Evolutionary conservation across 2,113 vertebrate species (phyloP), one percentile per base, ranked within the genome.

Genomic region (Tapirus terrestris): DNA sequence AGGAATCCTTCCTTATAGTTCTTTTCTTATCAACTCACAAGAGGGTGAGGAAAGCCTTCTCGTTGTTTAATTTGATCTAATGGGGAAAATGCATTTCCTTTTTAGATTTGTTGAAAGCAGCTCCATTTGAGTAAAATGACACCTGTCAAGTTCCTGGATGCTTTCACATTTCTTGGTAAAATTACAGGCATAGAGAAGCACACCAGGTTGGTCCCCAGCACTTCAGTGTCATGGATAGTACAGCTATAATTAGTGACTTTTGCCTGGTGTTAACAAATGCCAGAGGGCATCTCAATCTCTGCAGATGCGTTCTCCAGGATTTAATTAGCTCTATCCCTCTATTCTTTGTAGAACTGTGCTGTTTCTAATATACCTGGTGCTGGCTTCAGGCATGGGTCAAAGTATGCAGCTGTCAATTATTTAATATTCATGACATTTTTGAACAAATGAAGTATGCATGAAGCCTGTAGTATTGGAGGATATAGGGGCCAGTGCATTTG

Each of bases 311-410:
- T 98, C 98, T 96, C 92, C 87, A 98, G 97, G 96, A 99, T 98
- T 98, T 99, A 99, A 99, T 99, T 98, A 99, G 97, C 97, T 98
- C 98, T 98, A 76, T 97, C 97, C 97, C 97, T 97, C 97, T 97
- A 98, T 98, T 98, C 97, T 98, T 98, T 97, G 89, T 97, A 88
- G 89, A 98, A 98, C 97, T 97, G 61, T 96, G 97, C 85, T 95
- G 60, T 98, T 96, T 97, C 97, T 98, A 97, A 98, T 98, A 98
- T 96, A 98, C 97, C 92, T 98, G 98, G 96, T 95, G 93, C 98
- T 98, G 98, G 96, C 98, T 98, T 98, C 94, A 93, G 36, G 96
- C 98, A 97, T 97, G 98, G 98, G 98, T 98, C 98, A 99, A 98
- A 98, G 98, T 97, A 97, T 97, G 98, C 97, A 98, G 97, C 98